phyloP scores from a whole-genome alignment of 1,140 invertebrate genomes.

The Copidosoma floridanum region DNA sequence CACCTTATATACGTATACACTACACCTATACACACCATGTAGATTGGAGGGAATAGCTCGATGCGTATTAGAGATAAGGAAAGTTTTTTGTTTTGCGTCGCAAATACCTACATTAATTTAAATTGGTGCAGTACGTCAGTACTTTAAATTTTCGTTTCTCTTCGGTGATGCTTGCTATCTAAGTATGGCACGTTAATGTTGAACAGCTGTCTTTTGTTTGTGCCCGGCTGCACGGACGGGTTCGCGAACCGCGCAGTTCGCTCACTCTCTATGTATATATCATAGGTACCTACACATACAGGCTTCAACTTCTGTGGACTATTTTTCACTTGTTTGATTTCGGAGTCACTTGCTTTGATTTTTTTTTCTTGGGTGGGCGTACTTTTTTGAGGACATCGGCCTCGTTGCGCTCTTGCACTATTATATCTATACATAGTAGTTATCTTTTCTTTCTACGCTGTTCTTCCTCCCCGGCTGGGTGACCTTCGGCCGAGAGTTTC shows the following conservation, averaged over 20 bases:
- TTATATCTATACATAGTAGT: too few species aligned
- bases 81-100: background rate
- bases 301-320: too few species aligned
- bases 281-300: too few species aligned
- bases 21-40: background rate
- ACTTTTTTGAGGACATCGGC: too few species aligned
- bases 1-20: background rate
- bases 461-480: background rate
- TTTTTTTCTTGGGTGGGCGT: too few species aligned
- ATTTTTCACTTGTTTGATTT: too few species aligned
- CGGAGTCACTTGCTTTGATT: too few species aligned
- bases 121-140: background rate
- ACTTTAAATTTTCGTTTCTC: background rate
- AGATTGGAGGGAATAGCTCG: too few species aligned
- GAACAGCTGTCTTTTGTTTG: constrained; percentile 29
- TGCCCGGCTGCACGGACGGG: background rate
- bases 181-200: background rate
- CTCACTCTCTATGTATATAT: background rate
- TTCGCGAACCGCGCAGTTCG: background rate
- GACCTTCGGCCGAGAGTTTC: background rate
- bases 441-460: background rate
- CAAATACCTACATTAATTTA: too few species aligned
- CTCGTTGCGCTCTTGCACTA: too few species aligned
- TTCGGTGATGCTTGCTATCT: background rate
- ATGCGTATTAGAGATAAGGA: background rate